Conservation (phyloP, 2,888 invertebrate species). For the Lochmaea crataegi region DNA sequence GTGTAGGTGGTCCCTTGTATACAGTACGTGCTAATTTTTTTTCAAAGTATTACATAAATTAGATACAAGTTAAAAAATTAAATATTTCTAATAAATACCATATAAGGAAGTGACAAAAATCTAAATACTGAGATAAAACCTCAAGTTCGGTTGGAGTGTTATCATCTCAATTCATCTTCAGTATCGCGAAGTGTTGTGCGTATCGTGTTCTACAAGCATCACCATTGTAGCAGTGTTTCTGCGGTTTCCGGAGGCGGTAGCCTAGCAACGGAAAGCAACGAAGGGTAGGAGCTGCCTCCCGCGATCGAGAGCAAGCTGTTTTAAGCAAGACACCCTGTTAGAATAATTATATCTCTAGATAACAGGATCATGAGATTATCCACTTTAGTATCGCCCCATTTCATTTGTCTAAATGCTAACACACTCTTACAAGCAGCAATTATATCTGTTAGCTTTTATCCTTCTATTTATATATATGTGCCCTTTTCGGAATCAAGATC, state of each 20-base stretch:
- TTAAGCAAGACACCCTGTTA: slow-evolving; percentile 67
- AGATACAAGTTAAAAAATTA: background rate
- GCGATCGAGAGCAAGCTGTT: slow-evolving; percentile 65
- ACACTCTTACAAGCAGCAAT: slow-evolving; percentile 57
- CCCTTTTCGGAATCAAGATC: slow-evolving; percentile 9
- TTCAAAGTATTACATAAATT: background rate
- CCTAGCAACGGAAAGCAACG: slow-evolving; percentile 60
- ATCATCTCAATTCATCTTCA: slow-evolving; percentile 64
- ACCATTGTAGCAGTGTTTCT: slow-evolving; percentile 66
- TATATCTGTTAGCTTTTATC: slow-evolving; percentile 51
- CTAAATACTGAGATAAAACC: slow-evolving; percentile 37
- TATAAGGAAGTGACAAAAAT: slow-evolving; percentile 32
- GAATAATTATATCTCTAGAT: slow-evolving; percentile 67
- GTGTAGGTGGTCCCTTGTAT: slow-evolving; percentile 15
- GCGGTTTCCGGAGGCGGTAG: slow-evolving; percentile 64
- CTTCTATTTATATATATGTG: slow-evolving; percentile 23
- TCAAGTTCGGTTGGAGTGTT: slow-evolving; percentile 56
- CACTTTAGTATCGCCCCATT: slow-evolving; percentile 64
- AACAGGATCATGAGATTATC: slow-evolving; percentile 67
- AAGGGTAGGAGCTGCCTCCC: slow-evolving; percentile 55
- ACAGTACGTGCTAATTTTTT: background rate
- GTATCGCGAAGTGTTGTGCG: slow-evolving; percentile 63
- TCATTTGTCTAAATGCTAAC: slow-evolving; percentile 61
- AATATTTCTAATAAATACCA: background rate
- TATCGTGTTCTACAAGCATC: slow-evolving; percentile 66